Base-by-base conservation (phyloP, 2,888 invertebrate species). In the Masnerella sp. region DNA sequence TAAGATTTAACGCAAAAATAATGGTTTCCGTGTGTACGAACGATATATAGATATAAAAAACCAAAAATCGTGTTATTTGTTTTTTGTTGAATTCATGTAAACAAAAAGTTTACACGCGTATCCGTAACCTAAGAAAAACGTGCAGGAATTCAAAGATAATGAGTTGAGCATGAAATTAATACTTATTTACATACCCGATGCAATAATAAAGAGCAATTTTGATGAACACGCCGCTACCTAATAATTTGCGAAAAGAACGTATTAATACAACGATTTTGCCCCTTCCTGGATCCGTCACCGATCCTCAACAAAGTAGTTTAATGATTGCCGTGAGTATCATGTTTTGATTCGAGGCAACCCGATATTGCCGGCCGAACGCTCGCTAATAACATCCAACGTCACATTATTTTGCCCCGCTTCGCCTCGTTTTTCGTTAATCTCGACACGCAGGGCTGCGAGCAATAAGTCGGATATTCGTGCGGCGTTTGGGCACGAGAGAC, bases 401-500 rank as follows among this genome's bases (percentile, higher is more conserved):
- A 38, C 49, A 52, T 73, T 68, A 68, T 69, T 74, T 62, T 28
- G 52, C 45, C 42, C 12, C n/a, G 22, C 36, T 45, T 58, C 17
- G 28, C 22, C 49, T 59, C 36, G 34, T 64, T 64, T 71, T 68
- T 58, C 45, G 73, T 61, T 74, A 75, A 75, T 71, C 68, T 61
- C 71, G 68, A 64, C 75, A 75, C 68, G 75, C 62, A 70, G 67
- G 38, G 61, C 52, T 45, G 47, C 72, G 47, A 61, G 65, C 65
- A 65, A 65, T 65, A 59, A 62, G 56, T 62, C 62, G 56, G 67
- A 49, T 67, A 67, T 68, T 68, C 68, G 68, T 69, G 74, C 64
- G 40, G 38, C 45, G 77, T 80, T 79, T 79, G 71, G 76, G 65
- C 74, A 78, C 77, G 77, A 79, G 79, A 77, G 74, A 76, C 78